phyloP scores from a whole-genome alignment of 2,113 vertebrate genomes.

The Aramus guarauna region DNA sequence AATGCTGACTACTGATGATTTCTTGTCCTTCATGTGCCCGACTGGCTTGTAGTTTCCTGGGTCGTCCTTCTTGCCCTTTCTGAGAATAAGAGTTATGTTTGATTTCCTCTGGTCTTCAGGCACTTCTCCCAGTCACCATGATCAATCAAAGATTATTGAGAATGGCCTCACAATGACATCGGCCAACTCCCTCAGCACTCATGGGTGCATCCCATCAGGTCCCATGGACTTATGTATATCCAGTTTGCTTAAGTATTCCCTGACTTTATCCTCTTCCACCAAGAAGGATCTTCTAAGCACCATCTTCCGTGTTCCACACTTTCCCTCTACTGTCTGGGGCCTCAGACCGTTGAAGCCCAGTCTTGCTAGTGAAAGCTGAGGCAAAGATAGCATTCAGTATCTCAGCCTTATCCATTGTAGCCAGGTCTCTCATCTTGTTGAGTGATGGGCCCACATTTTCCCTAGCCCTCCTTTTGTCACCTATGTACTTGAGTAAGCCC shows the following conservation, averaged over 20 bases:
- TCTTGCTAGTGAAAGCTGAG: background rate
- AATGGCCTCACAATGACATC: accelerated
- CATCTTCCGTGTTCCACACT: background rate
- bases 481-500: background rate
- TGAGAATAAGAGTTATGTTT: accelerated
- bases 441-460: background rate
- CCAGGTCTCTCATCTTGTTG: background rate
- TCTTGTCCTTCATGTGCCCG: background rate
- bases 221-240: background rate
- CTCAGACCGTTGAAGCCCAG: background rate
- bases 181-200: background rate
- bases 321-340: background rate
- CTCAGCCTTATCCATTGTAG: background rate
- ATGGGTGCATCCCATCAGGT: background rate
- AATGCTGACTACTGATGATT: background rate
- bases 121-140: background rate
- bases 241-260: background rate
- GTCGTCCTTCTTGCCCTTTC: background rate
- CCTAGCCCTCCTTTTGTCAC: background rate
- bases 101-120: background rate
- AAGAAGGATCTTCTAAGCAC: background rate
- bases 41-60: background rate
- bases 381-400: background rate
- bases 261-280: background rate
- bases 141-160: background rate